Evolutionary conservation across 2,797 vertebrate genomes (phyloP), one percentile per base, ranked within the genome.

Genomic region (Acanthopagrus latus): DNA sequence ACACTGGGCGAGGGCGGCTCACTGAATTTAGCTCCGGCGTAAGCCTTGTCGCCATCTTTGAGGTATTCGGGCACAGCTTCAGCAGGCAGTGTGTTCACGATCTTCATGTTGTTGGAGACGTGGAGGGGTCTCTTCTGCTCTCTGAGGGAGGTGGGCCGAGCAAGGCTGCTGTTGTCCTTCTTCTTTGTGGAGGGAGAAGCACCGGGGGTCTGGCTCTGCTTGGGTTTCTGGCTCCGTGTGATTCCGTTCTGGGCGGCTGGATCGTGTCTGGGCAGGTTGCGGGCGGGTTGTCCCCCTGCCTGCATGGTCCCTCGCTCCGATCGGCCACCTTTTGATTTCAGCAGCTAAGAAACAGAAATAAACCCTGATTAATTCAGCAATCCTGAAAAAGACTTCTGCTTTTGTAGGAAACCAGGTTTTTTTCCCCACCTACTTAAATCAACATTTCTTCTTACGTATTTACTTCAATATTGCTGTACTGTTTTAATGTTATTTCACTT

Each of bases 1-100:
- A 98, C 96, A 55, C 97, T 98, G 17, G 98, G 98, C 27, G 97
- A 98, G 0, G 97, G 98, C 0, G 97, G 97, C 87, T 99, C 97
- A 12, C 96, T 99, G 71, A 99, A 99, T 86, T 97, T 99, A 8
- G 97, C 96, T 27, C 98, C 98, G 17, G 98, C 97, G 0, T 98
- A 99, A 13, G 96, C 96, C 59, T 95, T 95, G 94, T 97, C 96
- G 0, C 89, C 83, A 0, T 95, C 95, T 95, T 96, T 95, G 64
- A 96, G 95, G 91, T 63, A 58, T 56, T 97, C 96, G 0, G 76
- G 80, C 0, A 88, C 67, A 59, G 89, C 67, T 13, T 93, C 74
- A 0, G 92, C 73, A 44, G 92, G 93, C 69, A 88, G 84, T 11
- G 85, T 67, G 81, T 91, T 93, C 23, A 75, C 69, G 14, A 91